These are phyloP conservation scores for Trichechus manatus DNA, from an alignment of 2,113 vertebrate species.

Conservation along the genomic window DNA sequence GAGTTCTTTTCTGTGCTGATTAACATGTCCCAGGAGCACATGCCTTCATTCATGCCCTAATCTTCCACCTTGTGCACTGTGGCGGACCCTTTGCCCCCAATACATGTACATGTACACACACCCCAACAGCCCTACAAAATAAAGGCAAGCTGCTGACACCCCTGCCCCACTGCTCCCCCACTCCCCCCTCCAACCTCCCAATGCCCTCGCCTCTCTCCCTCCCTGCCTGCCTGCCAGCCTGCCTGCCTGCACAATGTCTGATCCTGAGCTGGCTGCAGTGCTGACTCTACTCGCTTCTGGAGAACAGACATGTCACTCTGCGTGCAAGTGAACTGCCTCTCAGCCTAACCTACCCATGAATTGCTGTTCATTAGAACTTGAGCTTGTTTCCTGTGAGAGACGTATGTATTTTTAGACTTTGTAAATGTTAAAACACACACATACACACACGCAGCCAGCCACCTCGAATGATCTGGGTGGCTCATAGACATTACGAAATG, in stretches of 20 bases:
- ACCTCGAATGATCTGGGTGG: conserved; percentile 66
- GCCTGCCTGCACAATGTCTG: conserved; percentile 79
- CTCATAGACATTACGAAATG: conserved; percentile 86
- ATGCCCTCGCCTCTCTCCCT: conserved; percentile 45
- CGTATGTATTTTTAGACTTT: conserved; percentile 86
- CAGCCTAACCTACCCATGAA: conserved; percentile 82
- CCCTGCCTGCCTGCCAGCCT: background rate
- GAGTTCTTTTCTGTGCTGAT: conserved; percentile 62
- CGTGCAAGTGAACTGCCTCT: conserved; percentile 76
- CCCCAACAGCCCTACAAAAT: conserved; percentile 66
- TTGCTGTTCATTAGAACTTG: conserved; percentile 84
- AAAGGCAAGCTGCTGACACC: conserved; percentile 68
- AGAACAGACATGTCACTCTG: conserved; percentile 86
- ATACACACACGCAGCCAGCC: conserved; percentile 72
- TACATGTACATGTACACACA: conserved; percentile 17
- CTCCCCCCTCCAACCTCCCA: conserved; percentile 2
- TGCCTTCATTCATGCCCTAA: conserved; percentile 1
- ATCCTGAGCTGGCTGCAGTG: conserved; percentile 85
- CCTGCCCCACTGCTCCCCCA: background rate
- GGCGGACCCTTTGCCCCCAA: background rate
- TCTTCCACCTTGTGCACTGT: background rate
- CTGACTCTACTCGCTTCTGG: conserved; percentile 82
- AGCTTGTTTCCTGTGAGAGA: conserved; percentile 82
- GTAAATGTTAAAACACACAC: conserved; percentile 70
- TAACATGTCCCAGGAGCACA: conserved; percentile 66